These are phyloP conservation scores for Cyclargus thomasi DNA, from an alignment of 1,140 invertebrate genomes.

Conservation along the genomic window DNA sequence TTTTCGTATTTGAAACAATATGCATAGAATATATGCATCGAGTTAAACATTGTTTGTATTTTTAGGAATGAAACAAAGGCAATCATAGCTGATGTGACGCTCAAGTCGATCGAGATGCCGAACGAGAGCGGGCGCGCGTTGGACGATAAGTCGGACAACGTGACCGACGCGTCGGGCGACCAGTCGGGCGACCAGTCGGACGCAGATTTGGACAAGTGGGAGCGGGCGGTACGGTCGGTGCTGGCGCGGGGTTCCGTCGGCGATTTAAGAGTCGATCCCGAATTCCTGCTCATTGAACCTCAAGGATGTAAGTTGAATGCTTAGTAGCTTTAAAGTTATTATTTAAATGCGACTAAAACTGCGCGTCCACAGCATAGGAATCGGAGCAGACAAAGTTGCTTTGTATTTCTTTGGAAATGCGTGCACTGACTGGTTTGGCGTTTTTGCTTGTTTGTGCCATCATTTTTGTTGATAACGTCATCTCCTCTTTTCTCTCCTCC, in stretches of 20 bases:
- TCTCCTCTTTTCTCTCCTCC: background rate
- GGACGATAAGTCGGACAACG: conserved; percentile 29
- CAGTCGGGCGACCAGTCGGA: conserved; percentile 31
- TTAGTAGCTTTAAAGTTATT: no score
- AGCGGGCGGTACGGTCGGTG: conserved; percentile 80
- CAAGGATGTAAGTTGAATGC: conserved; percentile 74
- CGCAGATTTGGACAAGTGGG: conserved; percentile 64
- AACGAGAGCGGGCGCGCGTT: conserved; percentile 46
- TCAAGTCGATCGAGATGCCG: conserved; percentile 56
- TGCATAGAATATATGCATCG: no score
- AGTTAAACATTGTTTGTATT: conserved; percentile 5
- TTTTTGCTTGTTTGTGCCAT: background rate
- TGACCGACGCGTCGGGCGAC: conserved; percentile 55
- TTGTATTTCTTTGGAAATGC: no score
- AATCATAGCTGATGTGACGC: conserved; percentile 62
- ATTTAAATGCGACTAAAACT: no score
- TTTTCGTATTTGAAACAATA: no score
- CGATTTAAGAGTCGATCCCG: conserved; percentile 85
- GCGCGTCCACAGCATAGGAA: no score
- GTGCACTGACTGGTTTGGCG: no score
- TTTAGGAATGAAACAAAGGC: conserved; percentile 68
- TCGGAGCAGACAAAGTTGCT: no score
- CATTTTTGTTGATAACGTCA: no score
- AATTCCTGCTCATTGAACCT: conserved; percentile 82
- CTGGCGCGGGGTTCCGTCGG: conserved; percentile 84